A percentile compares a stretch with the other conserved stretches of the same genome.
These are phyloP conservation scores for Trichonephila clavata DNA, from an alignment of 1,140 invertebrate genomes.

Conservation along the genomic window DNA sequence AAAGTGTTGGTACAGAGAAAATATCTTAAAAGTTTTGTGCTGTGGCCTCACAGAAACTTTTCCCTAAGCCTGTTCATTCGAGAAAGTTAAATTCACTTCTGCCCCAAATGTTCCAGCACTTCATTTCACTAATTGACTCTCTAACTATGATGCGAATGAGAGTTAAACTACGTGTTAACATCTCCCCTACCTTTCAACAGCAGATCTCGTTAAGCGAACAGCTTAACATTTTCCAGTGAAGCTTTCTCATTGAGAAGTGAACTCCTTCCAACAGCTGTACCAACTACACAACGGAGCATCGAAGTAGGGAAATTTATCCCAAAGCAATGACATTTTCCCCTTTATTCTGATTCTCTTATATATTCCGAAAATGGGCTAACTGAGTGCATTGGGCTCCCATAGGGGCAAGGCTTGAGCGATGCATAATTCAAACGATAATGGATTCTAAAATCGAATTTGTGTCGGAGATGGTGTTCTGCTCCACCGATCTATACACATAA, in stretches of 20 bases:
- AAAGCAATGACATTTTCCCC: not conserved
- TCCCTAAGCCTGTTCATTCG: no score
- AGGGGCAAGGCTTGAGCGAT: constrained; percentile 15
- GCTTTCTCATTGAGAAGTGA: not conserved
- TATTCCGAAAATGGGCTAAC: not conserved
- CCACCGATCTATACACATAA: not conserved
- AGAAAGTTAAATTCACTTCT: no score
- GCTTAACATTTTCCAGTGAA: not conserved
- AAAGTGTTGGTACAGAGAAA: no score
- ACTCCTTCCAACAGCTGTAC: not conserved
- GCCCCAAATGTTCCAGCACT: no score
- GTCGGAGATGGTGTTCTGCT: constrained; percentile 16
- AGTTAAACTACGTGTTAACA: not conserved
- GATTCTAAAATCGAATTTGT: constrained; percentile 60
- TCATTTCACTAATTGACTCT: not conserved
- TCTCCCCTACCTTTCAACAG: not conserved
- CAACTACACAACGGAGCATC: not conserved
- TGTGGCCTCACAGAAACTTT: no score
- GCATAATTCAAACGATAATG: constrained; percentile 60
- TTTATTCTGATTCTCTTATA: not conserved
- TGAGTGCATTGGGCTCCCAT: not conserved
- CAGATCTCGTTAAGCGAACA: not conserved
- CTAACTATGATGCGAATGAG: not conserved
- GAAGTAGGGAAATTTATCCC: not conserved
- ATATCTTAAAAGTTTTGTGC: no score